Evolutionary conservation across 2,888 invertebrate genomes (phyloP).

Genomic region (Cacoxenus indagator): DNA sequence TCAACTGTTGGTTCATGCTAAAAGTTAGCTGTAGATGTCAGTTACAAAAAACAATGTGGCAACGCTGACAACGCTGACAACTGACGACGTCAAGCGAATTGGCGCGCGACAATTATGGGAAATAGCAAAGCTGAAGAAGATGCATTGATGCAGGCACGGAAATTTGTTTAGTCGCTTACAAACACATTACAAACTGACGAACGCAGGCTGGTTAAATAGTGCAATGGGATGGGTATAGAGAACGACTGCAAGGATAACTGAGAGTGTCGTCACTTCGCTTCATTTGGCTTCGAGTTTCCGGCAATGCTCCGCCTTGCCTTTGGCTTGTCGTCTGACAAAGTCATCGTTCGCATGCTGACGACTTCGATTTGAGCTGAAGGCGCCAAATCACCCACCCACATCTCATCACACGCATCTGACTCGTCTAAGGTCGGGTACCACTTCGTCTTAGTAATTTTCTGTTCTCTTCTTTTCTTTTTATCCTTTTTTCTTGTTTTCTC

Average conservation of each 20-base stretch:
- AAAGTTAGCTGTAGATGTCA: not conserved
- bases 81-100: not conserved
- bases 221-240: no score
- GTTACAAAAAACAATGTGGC: not conserved
- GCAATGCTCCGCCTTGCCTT: no score
- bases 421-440: not conserved
- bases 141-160: constrained; percentile 44
- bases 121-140: constrained; percentile 61
- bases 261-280: no score
- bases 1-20: not conserved
- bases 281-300: no score
- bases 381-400: not conserved
- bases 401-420: constrained; percentile 9
- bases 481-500: constrained; percentile 27
- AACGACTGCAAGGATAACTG: no score
- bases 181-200: no score
- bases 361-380: not conserved
- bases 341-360: no score
- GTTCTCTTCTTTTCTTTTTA: constrained; percentile 13
- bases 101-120: constrained; percentile 54
- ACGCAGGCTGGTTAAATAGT: no score
- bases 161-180: constrained; percentile 63
- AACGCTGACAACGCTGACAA: not conserved
- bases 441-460: not conserved
- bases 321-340: no score